A percentile compares a stretch with the other conserved stretches of the same genome.
phyloP scores from a whole-genome alignment of 2,797 vertebrate species.

The Xenops minutus region DNA sequence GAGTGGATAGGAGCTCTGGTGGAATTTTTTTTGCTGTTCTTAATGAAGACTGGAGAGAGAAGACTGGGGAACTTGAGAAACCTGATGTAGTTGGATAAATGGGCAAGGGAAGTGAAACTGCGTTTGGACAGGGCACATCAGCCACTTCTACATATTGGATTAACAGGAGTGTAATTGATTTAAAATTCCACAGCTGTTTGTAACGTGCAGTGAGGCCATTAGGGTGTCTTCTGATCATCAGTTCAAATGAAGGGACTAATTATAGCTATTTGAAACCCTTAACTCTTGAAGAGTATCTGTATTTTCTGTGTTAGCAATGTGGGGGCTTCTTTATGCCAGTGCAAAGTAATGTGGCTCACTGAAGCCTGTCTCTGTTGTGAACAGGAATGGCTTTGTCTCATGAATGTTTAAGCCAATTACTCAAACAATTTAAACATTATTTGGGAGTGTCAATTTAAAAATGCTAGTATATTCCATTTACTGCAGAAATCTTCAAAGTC shows the following conservation, averaged over 20 bases:
- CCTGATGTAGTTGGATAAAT: background rate
- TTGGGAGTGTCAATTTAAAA: background rate
- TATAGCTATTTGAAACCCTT: background rate
- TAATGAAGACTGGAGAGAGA: background rate
- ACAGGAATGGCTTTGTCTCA: background rate
- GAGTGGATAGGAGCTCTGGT: background rate
- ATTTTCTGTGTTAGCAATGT: background rate
- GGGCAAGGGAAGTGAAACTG: background rate
- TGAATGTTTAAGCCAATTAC: background rate
- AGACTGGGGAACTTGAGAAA: background rate
- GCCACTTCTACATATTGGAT: background rate
- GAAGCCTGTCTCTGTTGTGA: background rate
- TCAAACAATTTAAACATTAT: background rate
- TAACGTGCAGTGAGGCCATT: background rate
- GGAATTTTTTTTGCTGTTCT: background rate
- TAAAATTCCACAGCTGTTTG: constrained; percentile 2
- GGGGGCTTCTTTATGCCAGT: background rate
- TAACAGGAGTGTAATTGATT: background rate
- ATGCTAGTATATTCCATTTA: background rate
- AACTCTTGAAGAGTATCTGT: background rate
- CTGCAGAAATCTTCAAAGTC: background rate
- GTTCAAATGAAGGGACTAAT: background rate
- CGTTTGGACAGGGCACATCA: background rate
- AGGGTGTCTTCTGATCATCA: background rate
- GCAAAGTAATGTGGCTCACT: background rate